These are phyloP conservation scores for Margaritifera margaritifera DNA, from an alignment of 2,888 invertebrate genomes.

Conservation along the genomic window DNA sequence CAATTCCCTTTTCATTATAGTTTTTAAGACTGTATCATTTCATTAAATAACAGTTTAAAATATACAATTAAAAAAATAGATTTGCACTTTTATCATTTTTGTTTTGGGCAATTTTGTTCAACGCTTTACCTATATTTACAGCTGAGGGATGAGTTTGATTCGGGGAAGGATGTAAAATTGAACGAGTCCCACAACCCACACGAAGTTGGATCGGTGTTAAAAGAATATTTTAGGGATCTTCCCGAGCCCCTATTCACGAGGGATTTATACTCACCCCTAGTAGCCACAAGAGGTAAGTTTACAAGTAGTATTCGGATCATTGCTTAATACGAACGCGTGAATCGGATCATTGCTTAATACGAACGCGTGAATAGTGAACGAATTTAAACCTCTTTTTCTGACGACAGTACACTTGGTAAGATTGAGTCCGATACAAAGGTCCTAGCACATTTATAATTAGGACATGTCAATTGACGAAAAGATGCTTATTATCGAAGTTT, in stretches of 20 bases:
- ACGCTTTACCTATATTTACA: constrained; percentile 68
- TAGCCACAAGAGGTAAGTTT: constrained; percentile 90
- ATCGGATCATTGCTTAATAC: neutral
- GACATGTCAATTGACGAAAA: no score
- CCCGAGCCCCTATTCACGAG: constrained; percentile 93
- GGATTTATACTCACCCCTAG: constrained; percentile 90
- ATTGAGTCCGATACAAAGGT: no score
- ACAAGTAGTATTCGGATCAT: neutral
- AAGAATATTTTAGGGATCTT: constrained; percentile 93
- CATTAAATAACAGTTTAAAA: no score
- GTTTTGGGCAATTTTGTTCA: no score
- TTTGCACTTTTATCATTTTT: no score
- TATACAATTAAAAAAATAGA: no score
- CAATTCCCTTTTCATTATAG: no score
- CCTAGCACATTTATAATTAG: no score
- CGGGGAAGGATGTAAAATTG: constrained; percentile 77
- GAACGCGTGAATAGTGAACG: neutral
- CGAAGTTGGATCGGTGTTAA: constrained; percentile 92
- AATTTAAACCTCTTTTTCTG: no score
- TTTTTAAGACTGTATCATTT: no score
- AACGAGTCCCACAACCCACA: constrained; percentile 90
- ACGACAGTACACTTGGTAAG: no score
- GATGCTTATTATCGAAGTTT: no score
- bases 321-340: neutral
- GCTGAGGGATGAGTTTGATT: constrained; percentile 93